Base-by-base conservation (phyloP, 1,140 invertebrate genomes). In the Centruroides sculpturatus region DNA sequence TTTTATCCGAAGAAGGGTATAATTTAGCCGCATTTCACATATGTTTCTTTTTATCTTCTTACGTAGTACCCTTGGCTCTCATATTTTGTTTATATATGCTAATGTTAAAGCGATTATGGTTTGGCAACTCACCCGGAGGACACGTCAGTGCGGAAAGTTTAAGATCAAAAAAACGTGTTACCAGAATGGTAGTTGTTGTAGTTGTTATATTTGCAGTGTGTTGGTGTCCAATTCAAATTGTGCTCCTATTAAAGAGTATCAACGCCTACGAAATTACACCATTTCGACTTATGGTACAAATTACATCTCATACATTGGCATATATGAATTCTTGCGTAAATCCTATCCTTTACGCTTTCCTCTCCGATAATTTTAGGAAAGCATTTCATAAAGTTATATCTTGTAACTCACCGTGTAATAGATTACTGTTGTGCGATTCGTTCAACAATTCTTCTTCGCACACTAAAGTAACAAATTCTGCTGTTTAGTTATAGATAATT, bases 261-360 rank as follows among this genome's bases (percentile, higher is more conserved):
- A 75, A 82, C 63, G 69, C 78, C 54, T 90, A 87, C 74, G 81
- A 82, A 57, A 78, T 82, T 41, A 79, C 74, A 3, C 72, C 78
- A 9, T 76, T 80, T 55, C 79, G 80, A 68, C 82, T 89, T 67
- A 80, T 86, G 35, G 76, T 85, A 7, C 87, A 92, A 73, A 88
- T 93, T 64, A 81, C 82, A 5, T 83, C 87, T 8, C 89, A 94
- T 69, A 87, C 92, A 12, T 74, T 96, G 55, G 91, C 91, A 4
- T 96, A 96, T 73, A 89, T 86, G 73, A 96, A 94, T 76, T 89
- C 87, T 66, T 95, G 92, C 71, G 85, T 96, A 61, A 96, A 96
- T 73, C 92, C 92, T 0, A 87, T 96, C 63, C 80, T 97, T 12
- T 97, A 97, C 74, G 92, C 89, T 0, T 90, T 90, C 71, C 77